Evolutionary conservation across 2,797 vertebrate species (phyloP).

Genomic region (Myotis planiceps): DNA sequence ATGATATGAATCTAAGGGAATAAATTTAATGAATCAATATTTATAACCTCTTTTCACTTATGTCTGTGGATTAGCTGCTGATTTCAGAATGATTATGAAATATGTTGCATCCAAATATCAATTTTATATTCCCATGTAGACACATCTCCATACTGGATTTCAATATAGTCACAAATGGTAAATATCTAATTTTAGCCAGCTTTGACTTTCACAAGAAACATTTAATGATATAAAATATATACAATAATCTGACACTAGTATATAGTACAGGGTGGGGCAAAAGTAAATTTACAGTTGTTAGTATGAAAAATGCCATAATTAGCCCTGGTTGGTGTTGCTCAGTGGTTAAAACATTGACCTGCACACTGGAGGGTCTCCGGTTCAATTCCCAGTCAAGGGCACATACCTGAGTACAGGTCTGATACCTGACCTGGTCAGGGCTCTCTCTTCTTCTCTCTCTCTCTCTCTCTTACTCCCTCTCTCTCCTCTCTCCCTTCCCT

Average conservation of each 20-base stretch:
- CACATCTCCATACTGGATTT: neutral
- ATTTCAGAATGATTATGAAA: slow-evolving; percentile 42
- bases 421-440: too few relatives aligned
- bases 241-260: neutral
- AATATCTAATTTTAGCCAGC: neutral
- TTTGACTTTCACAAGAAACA: neutral
- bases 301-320: neutral
- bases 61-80: neutral
- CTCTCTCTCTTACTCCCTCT: too few relatives aligned
- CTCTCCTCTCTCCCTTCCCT: too few relatives aligned
- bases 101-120: neutral
- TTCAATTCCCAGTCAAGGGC: too few relatives aligned
- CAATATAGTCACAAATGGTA: neutral
- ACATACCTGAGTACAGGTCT: too few relatives aligned
- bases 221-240: neutral
- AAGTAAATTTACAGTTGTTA: neutral
- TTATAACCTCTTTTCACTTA: slow-evolving; percentile 17
- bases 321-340: too few relatives aligned
- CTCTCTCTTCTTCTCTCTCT: too few relatives aligned
- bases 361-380: too few relatives aligned
- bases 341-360: too few relatives aligned
- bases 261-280: neutral
- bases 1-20: neutral
- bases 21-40: slow-evolving; percentile 43
- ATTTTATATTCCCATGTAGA: neutral